Conservation (phyloP, 2,888 invertebrate species). For the Hipparchia semele region DNA sequence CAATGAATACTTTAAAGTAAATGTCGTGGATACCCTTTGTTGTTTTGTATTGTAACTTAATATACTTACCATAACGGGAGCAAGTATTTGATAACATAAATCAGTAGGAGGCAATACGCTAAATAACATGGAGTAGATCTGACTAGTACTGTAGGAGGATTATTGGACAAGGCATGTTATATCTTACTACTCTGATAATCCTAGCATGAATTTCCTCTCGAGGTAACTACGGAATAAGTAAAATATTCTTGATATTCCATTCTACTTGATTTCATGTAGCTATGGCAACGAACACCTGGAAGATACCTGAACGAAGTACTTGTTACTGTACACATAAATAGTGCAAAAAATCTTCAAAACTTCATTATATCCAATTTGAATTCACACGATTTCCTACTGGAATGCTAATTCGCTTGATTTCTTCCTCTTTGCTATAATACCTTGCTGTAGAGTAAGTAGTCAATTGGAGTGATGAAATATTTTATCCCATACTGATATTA, state of each 20-base stretch:
- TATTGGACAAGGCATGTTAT: slow-evolving; percentile 16
- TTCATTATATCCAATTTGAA: not conserved
- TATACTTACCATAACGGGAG: slow-evolving; percentile 28
- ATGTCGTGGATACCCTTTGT: not conserved
- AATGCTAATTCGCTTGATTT: not conserved
- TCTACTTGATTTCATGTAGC: not conserved
- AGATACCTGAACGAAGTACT: not conserved
- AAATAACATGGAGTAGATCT: slow-evolving; percentile 29
- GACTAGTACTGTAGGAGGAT: slow-evolving; percentile 27
- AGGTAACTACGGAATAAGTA: not conserved
- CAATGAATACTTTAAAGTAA: not conserved
- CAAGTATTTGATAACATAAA: slow-evolving; percentile 28
- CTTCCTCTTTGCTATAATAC: not conserved
- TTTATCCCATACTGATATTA: no score
- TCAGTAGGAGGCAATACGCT: slow-evolving; percentile 25
- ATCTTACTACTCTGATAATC: not conserved
- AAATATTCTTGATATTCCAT: not conserved
- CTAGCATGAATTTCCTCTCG: not conserved
- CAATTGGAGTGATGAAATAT: no score
- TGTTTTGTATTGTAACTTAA: slow-evolving; percentile 2
- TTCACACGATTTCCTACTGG: not conserved
- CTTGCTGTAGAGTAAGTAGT: no score
- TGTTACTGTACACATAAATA: not conserved
- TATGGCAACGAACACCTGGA: not conserved
- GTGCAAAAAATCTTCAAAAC: no score